Evolutionary conservation across 2,113 vertebrate species (phyloP).

Genomic region (Semnopithecus entellus): DNA sequence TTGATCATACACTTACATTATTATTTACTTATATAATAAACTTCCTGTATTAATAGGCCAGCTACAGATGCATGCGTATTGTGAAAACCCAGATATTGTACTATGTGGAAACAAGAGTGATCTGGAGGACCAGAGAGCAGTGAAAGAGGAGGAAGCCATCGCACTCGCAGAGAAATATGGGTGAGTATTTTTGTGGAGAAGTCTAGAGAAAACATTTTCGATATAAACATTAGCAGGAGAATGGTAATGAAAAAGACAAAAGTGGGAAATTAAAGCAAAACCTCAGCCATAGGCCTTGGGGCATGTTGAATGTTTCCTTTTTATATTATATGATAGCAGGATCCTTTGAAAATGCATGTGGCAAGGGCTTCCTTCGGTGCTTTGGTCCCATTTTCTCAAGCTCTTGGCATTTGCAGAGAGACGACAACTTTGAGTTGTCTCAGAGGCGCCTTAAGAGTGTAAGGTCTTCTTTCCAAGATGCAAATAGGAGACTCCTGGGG

Average conservation of each 20-base stretch:
- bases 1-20: not conserved
- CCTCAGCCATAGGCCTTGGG: not conserved
- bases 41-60: conserved; percentile 87
- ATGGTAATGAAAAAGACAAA: not conserved
- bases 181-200: conserved; percentile 82
- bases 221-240: not conserved
- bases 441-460: not conserved
- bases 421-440: not conserved
- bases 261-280: not conserved
- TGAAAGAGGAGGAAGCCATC: conserved; percentile 91
- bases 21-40: conserved; percentile 11
- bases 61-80: conserved; percentile 96
- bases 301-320: not conserved
- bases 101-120: conserved; percentile 98
- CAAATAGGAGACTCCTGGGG: not conserved
- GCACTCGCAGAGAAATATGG: conserved; percentile 96
- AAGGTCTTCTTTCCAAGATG: not conserved
- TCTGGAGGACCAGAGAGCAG: conserved; percentile 92
- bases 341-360: not conserved
- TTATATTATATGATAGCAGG: not conserved
- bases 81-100: conserved; percentile 96
- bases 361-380: not conserved
- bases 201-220: not conserved
- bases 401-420: conserved; percentile 4
- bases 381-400: not conserved